These are phyloP conservation scores for Leguminivora glycinivorella DNA, from an alignment of 1,140 invertebrate genomes.

Conservation along the genomic window DNA sequence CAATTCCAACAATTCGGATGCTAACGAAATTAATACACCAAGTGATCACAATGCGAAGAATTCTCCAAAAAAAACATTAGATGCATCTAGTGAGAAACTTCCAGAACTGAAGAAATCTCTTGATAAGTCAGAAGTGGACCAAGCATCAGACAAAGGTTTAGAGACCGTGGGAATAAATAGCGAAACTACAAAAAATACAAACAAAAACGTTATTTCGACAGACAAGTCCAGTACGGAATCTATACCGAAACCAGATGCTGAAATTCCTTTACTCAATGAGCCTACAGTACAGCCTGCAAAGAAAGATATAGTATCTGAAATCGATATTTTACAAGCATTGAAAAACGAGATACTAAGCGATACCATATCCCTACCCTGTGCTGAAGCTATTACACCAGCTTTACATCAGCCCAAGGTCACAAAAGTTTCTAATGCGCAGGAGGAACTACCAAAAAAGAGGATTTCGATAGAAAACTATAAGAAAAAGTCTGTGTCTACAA, in stretches of 20 bases:
- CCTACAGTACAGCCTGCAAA: constrained; percentile 37
- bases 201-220: background rate
- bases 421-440: constrained; percentile 63
- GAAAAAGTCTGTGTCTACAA: constrained; percentile 49
- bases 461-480: constrained; percentile 78
- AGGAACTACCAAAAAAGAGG: constrained; percentile 66
- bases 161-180: background rate
- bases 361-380: constrained; percentile 44
- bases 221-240: background rate
- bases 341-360: constrained; percentile 73
- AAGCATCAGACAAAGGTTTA: background rate
- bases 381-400: constrained; percentile 50
- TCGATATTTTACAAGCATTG: constrained; percentile 75
- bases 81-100: background rate
- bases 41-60: background rate
- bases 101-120: background rate
- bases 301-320: constrained; percentile 61
- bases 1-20: constrained; percentile 32
- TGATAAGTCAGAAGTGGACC: background rate
- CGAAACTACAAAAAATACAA: background rate
- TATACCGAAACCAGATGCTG: constrained; percentile 4
- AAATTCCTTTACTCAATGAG: constrained; percentile 63
- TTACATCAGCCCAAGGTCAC: constrained; percentile 69
- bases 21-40: background rate
- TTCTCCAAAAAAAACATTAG: background rate